Conservation (phyloP, 1,140 invertebrate genomes). For the Patella vulgata region DNA sequence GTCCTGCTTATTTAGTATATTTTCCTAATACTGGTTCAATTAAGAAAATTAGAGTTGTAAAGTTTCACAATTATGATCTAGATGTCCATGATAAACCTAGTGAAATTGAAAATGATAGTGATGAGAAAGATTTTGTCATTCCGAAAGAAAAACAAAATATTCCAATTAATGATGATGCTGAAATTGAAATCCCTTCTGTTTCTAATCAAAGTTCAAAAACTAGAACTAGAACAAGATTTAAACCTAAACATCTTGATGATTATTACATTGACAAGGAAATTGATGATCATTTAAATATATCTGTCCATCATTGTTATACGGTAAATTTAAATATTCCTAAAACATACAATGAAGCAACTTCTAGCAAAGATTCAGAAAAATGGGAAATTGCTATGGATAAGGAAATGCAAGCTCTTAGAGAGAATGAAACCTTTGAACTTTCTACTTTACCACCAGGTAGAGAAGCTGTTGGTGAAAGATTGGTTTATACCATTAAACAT, state of each 20-base stretch:
- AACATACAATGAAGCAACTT: constrained; percentile 53
- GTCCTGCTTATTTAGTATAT: constrained; percentile 30
- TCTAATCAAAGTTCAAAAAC: too few relatives aligned
- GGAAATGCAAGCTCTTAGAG: constrained; percentile 56
- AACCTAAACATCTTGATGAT: constrained; percentile 46
- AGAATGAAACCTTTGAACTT: constrained; percentile 63
- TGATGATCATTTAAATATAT: neutral
- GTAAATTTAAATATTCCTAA: constrained; percentile 31
- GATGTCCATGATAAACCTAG: neutral
- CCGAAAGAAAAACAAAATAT: neutral
- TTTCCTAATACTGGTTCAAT: constrained; percentile 15
- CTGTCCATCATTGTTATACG: neutral
- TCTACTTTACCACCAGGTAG: constrained; percentile 54
- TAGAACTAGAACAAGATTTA: too few relatives aligned
- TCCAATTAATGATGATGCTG: constrained; percentile 11
- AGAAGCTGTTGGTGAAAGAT: constrained; percentile 56
- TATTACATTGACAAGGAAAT: neutral
- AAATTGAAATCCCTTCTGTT: too few relatives aligned
- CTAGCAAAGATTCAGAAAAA: constrained; percentile 34
- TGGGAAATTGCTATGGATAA: constrained; percentile 63
- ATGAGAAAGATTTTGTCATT: neutral
- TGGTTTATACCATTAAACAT: constrained; percentile 55
- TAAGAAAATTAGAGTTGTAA: constrained; percentile 20
- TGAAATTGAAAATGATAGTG: constrained; percentile 5
- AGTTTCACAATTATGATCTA: constrained; percentile 16